Evolutionary conservation across 2,888 invertebrate species (phyloP).

Genomic region (Sialis lutaria): DNA sequence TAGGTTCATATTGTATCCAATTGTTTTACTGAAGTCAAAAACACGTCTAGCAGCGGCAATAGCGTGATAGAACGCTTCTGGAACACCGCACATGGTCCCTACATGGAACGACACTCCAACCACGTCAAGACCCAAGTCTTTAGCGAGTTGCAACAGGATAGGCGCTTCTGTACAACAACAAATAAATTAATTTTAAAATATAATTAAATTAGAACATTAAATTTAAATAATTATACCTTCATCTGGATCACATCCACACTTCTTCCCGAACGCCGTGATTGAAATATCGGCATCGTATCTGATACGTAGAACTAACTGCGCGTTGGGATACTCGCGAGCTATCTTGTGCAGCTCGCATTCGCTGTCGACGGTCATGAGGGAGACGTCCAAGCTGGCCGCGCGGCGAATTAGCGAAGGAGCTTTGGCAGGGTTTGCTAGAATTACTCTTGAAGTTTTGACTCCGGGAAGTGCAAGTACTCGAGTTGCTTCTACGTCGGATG

Average conservation of each 20-base stretch:
- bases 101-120: conserved; percentile 22
- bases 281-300: conserved; percentile 15
- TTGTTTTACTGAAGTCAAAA: conserved; percentile 27
- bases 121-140: conserved; percentile 16
- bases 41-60: conserved; percentile 29
- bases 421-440: conserved; percentile 42
- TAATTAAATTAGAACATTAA: too few species aligned
- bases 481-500: conserved; percentile 36
- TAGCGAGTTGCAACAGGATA: conserved; percentile 14
- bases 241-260: conserved; percentile 20
- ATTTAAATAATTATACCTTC: neutral
- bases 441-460: conserved; percentile 29
- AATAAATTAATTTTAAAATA: too few species aligned
- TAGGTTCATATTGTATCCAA: conserved; percentile 32
- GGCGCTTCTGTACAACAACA: conserved; percentile 13
- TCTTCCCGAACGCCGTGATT: conserved; percentile 13
- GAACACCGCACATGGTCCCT: conserved; percentile 21
- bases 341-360: conserved; percentile 36
- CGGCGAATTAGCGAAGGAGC: conserved; percentile 30
- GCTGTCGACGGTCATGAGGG: conserved; percentile 37
- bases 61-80: conserved; percentile 31
- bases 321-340: conserved; percentile 28
- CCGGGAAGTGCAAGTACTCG: conserved; percentile 27
- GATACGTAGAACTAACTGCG: conserved; percentile 19
- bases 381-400: conserved; percentile 30